Conservation (phyloP, 2,113 vertebrate species). For the Semnornis frantzii region DNA sequence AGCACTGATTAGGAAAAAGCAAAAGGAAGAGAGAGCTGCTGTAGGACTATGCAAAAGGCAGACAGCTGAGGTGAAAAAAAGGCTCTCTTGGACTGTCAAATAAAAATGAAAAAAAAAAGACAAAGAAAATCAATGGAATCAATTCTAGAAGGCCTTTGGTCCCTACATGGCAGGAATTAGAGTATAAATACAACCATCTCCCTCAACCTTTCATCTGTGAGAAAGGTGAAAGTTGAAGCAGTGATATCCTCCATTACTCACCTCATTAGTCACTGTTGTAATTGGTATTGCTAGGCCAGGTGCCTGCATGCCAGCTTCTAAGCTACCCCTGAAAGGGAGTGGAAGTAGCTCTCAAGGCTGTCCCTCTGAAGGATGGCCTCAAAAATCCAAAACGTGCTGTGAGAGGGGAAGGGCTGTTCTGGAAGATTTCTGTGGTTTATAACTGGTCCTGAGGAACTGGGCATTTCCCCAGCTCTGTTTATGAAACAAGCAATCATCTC, state of each 20-base stretch:
- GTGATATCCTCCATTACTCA: slow-evolving; percentile 6
- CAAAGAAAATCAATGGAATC: background rate
- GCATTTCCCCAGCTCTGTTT: background rate
- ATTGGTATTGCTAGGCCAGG: background rate
- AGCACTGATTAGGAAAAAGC: background rate
- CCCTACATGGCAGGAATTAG: background rate
- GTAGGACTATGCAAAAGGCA: background rate
- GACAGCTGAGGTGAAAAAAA: background rate
- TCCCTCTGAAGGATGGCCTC: background rate
- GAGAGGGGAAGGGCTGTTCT: background rate
- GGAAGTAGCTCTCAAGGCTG: background rate
- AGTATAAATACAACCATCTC: background rate
- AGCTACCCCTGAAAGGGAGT: background rate
- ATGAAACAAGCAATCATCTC: background rate
- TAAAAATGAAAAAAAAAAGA: background rate
- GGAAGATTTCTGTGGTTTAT: background rate
- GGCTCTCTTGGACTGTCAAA: background rate
- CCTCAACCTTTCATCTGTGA: background rate
- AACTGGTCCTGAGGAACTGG: background rate
- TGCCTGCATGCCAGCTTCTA: background rate
- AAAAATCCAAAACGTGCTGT: background rate
- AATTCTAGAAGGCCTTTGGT: background rate
- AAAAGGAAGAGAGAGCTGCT: background rate
- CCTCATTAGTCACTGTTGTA: slow-evolving; percentile 5
- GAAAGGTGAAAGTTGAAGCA: slow-evolving; percentile 33